Evolutionary conservation across 2,888 invertebrate species (phyloP).

Genomic region (Xylocampa areola): DNA sequence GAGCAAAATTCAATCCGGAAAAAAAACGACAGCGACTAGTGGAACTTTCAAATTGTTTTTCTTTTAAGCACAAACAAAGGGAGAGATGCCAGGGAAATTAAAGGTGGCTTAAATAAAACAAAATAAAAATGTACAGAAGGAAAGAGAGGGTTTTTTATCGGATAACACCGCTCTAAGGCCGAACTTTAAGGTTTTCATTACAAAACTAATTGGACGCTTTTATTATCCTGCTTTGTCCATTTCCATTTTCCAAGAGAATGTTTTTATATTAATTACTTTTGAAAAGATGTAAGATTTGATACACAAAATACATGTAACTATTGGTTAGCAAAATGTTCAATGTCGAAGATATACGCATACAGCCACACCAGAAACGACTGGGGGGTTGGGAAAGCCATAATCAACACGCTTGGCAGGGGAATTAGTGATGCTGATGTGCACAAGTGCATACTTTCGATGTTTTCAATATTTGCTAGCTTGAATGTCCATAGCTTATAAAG

Average conservation of each 20-base stretch:
- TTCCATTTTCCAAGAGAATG: not conserved
- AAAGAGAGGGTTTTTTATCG: slow-evolving; percentile 58
- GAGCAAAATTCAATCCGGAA: slow-evolving; percentile 70
- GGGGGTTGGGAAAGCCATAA: slow-evolving; percentile 13
- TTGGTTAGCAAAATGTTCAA: not conserved
- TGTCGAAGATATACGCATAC: slow-evolving; percentile 1
- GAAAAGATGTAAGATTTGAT: not conserved
- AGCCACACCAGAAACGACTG: slow-evolving; percentile 26
- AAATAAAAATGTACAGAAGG: slow-evolving; percentile 68
- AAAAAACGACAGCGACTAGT: slow-evolving; percentile 59
- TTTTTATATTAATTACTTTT: slow-evolving; percentile 25
- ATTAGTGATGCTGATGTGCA: slow-evolving; percentile 22
- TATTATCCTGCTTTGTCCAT: slow-evolving; percentile 11
- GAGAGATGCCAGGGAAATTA: slow-evolving; percentile 71
- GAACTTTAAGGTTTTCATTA: slow-evolving; percentile 32
- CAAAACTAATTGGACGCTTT: slow-evolving; percentile 45
- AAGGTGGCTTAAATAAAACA: slow-evolving; percentile 71
- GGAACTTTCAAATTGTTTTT: slow-evolving; percentile 76
- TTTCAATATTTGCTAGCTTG: no score
- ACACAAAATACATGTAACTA: not conserved
- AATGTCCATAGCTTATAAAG: no score
- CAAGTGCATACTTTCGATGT: slow-evolving; percentile 4
- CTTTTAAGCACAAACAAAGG: slow-evolving; percentile 75
- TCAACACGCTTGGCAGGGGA: slow-evolving; percentile 22
- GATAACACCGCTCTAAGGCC: slow-evolving; percentile 28